Evolutionary conservation across 2,888 invertebrate genomes (phyloP).

Genomic region (Hirudinaria manillensis): DNA sequence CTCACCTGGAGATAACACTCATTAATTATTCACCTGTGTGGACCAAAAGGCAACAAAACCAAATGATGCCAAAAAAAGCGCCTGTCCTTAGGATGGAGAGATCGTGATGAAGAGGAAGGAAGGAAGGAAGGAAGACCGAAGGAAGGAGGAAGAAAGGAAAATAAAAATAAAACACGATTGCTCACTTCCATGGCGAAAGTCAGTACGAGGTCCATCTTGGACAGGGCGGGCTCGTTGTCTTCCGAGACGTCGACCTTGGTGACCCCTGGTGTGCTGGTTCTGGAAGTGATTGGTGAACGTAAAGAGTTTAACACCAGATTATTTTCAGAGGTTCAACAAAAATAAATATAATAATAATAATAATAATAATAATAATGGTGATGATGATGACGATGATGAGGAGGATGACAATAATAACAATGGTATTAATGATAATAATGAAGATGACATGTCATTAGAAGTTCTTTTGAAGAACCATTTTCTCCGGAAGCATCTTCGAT

Average conservation of each 20-base stretch:
- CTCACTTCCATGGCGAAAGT: constrained; percentile 89
- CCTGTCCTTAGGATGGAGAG: too few species aligned
- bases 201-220: constrained; percentile 94
- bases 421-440: neutral
- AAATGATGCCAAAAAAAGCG: too few species aligned
- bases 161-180: neutral
- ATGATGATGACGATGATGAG: neutral
- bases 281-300: neutral
- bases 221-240: constrained; percentile 87
- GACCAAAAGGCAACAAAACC: too few species aligned
- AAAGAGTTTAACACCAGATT: too few species aligned
- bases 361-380: neutral
- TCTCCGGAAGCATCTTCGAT: too few species aligned
- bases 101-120: too few species aligned
- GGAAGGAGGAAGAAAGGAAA: neutral
- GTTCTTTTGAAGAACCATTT: too few species aligned
- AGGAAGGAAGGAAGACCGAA: neutral
- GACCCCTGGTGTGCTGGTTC: constrained; percentile 42
- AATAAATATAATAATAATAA: neutral
- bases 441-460: neutral
- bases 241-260: constrained; percentile 69
- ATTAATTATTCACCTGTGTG: too few species aligned
- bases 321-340: neutral
- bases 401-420: neutral
- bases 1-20: too few species aligned